A percentile compares a stretch with the other conserved stretches of the same genome.
These are phyloP conservation scores for Stigmatopora argus DNA, from an alignment of 2,113 vertebrate species.

Conservation along the genomic window DNA sequence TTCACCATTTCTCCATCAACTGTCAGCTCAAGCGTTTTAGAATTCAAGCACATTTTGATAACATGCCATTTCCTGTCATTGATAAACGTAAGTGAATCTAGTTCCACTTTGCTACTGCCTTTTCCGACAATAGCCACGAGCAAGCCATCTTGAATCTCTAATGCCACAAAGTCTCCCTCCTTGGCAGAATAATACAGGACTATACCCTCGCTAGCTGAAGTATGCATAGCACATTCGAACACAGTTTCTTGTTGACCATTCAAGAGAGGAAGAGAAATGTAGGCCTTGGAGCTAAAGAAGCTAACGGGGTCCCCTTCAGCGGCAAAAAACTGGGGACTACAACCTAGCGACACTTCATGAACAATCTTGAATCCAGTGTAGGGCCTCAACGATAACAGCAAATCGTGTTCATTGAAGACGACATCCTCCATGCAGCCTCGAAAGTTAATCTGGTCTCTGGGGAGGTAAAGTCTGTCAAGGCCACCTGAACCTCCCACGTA, in stretches of 20 bases:
- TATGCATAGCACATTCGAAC: conserved; percentile 76
- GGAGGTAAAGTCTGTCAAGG: conserved; percentile 72
- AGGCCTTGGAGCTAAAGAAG: conserved; percentile 89
- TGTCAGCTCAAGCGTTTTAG: conserved; percentile 72
- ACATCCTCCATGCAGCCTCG: conserved; percentile 82
- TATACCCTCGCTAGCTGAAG: conserved; percentile 74
- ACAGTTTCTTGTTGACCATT: conserved; percentile 53
- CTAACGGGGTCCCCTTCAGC: conserved; percentile 79
- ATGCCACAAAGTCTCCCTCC: conserved; percentile 75
- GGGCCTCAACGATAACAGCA: conserved; percentile 78
- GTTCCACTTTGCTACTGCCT: conserved; percentile 60
- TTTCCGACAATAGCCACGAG: conserved; percentile 72
- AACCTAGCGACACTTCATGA: conserved; percentile 82
- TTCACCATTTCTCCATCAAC: conserved; percentile 76
- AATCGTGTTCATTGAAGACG: conserved; percentile 76
- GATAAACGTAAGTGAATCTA: conserved; percentile 69
- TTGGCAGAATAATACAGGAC: conserved; percentile 78
- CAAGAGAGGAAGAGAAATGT: conserved; percentile 76
- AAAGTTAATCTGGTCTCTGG: conserved; percentile 61
- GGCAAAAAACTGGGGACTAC: conserved; percentile 85
- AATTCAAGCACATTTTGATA: conserved; percentile 71
- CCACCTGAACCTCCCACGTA: conserved; percentile 74
- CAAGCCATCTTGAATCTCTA: conserved; percentile 80
- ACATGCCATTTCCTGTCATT: conserved; percentile 80
- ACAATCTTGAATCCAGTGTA: conserved; percentile 80